Evolutionary conservation across 2,888 invertebrate genomes (phyloP).

Genomic region (Chironomus riparius): DNA sequence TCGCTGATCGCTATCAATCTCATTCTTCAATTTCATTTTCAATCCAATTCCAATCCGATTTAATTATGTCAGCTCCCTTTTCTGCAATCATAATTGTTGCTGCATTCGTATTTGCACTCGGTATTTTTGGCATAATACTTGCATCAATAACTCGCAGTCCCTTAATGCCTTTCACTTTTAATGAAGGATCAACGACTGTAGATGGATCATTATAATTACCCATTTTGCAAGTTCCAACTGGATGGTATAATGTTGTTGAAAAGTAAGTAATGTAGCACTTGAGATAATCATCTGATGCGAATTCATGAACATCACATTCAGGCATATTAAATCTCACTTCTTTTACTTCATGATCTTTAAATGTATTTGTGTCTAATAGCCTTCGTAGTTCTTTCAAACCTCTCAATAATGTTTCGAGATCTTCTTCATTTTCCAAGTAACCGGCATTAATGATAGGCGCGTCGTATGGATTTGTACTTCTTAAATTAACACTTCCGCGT

Average conservation of each 20-base stretch:
- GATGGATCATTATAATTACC: slow-evolving; percentile 49
- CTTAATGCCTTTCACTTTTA: slow-evolving; percentile 54
- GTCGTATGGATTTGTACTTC: slow-evolving; percentile 44
- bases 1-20: too few species aligned
- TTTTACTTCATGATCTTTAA: not conserved
- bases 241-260: slow-evolving; percentile 59
- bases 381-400: slow-evolving; percentile 1
- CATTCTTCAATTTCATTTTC: not conserved
- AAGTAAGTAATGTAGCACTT: slow-evolving; percentile 57
- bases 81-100: slow-evolving; percentile 21
- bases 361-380: not conserved
- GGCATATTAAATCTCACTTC: not conserved
- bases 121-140: slow-evolving; percentile 66
- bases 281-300: slow-evolving; percentile 58
- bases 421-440: slow-evolving; percentile 45
- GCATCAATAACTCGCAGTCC: slow-evolving; percentile 63
- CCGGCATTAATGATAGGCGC: slow-evolving; percentile 50
- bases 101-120: slow-evolving; percentile 41
- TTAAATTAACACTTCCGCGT: slow-evolving; percentile 45
- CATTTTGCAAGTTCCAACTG: slow-evolving; percentile 63
- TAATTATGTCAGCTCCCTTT: slow-evolving; percentile 19
- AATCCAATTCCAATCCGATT: slow-evolving; percentile 21
- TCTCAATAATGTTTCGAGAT: slow-evolving; percentile 37
- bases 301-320: slow-evolving; percentile 44
- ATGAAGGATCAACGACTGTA: slow-evolving; percentile 58